These are phyloP conservation scores for Ficedula albicollis DNA, from an alignment of 2,797 vertebrate genomes.

Conservation along the genomic window DNA sequence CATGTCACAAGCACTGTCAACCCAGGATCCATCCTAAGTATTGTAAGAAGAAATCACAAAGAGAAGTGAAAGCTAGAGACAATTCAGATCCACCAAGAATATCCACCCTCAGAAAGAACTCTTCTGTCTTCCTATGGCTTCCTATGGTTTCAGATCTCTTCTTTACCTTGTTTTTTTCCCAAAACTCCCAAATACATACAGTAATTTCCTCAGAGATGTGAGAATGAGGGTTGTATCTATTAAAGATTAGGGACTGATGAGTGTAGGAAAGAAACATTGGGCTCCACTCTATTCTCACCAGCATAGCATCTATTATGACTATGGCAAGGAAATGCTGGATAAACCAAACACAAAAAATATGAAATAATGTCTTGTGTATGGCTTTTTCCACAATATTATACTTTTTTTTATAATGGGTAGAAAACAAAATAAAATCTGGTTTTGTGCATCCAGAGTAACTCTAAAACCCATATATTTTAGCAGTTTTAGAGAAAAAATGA, in stretches of 20 bases:
- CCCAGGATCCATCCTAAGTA: constrained; percentile 87
- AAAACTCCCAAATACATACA: not conserved
- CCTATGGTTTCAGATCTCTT: not conserved
- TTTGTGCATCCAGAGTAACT: not conserved
- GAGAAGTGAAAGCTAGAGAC: not conserved
- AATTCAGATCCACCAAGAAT: not conserved
- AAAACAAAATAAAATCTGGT: not conserved
- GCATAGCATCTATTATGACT: not conserved
- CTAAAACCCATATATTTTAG: not conserved
- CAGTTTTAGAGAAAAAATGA: not conserved
- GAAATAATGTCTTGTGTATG: not conserved
- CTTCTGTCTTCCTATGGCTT: not conserved
- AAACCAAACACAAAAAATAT: not conserved
- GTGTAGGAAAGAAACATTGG: not conserved
- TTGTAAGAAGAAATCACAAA: not conserved
- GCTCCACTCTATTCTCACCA: not conserved
- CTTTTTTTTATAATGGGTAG: not conserved
- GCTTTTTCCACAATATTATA: not conserved
- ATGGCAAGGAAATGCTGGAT: not conserved
- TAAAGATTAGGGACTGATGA: not conserved
- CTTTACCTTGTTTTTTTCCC: not conserved
- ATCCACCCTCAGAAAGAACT: not conserved
- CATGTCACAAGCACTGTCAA: constrained; percentile 85
- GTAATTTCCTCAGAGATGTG: not conserved
- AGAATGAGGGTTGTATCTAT: not conserved